Conservation (phyloP, 2,797 vertebrate genomes). For the Molossus alvarezi region DNA sequence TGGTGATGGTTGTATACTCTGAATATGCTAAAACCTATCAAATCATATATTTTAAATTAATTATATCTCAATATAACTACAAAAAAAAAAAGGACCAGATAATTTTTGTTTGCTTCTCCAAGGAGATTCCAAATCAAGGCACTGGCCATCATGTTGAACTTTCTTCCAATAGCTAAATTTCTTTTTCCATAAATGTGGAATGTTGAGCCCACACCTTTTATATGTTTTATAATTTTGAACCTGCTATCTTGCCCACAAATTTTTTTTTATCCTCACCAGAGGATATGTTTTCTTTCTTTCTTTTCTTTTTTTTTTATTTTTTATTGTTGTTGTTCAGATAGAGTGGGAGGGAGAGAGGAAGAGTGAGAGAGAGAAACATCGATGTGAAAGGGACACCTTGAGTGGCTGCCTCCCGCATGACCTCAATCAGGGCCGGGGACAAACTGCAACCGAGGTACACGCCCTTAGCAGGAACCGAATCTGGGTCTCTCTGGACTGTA, state of each 20-base stretch:
- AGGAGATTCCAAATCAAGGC: background rate
- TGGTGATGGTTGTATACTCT: background rate
- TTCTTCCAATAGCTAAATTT: constrained; percentile 37
- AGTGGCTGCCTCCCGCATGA: too few species aligned
- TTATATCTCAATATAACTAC: background rate
- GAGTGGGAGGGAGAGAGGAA: too few species aligned
- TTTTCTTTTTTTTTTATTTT: too few species aligned
- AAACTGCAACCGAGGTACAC: too few species aligned
- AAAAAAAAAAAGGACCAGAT: too few species aligned
- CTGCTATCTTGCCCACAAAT: background rate
- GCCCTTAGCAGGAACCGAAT: too few species aligned
- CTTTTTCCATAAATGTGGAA: background rate
- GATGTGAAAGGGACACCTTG: too few species aligned
- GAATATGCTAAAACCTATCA: background rate
- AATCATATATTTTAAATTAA: background rate
- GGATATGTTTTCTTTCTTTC: background rate
- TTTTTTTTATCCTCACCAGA: background rate
- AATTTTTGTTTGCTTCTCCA: background rate
- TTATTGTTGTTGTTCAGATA: too few species aligned
- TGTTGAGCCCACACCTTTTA: background rate
- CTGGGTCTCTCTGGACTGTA: too few species aligned
- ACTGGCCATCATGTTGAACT: background rate
- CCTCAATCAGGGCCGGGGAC: too few species aligned
- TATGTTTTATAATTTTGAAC: constrained; percentile 1
- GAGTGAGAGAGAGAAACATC: background rate